phyloP scores from a whole-genome alignment of 2,888 invertebrate genomes.

The Pristionchus exspectatus region DNA sequence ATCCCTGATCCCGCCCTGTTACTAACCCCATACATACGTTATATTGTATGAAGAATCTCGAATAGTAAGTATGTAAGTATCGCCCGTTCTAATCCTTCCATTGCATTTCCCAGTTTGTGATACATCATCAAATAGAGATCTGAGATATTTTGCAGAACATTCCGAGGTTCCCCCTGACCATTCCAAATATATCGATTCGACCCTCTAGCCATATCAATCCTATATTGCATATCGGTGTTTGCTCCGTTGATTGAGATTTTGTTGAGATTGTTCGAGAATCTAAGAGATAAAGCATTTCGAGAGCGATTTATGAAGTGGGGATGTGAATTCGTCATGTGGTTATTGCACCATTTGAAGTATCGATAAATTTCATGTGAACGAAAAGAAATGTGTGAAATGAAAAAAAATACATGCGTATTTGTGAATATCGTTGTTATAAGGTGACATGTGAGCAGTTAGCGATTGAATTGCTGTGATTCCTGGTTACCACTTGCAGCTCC shows the following conservation, averaged over 20 bases:
- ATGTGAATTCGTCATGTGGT: background rate
- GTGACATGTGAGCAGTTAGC: no score
- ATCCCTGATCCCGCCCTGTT: background rate
- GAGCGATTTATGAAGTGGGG: background rate
- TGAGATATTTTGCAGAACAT: background rate
- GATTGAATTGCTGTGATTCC: no score
- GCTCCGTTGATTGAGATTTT: background rate
- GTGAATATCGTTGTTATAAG: no score
- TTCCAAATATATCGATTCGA: conserved; percentile 33
- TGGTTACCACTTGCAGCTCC: background rate
- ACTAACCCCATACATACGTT: background rate
- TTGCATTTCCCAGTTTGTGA: conserved; percentile 27
- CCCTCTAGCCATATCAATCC: background rate
- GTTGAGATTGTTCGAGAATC: background rate
- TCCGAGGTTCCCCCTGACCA: background rate
- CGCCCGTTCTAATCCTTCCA: background rate
- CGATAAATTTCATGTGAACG: background rate
- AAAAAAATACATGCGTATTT: no score
- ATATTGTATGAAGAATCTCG: background rate
- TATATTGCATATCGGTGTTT: background rate
- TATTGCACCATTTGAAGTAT: background rate
- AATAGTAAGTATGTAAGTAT: conserved; percentile 19
- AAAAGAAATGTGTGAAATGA: no score
- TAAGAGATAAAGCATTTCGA: background rate
- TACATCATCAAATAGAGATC: conserved; percentile 12